phyloP scores from a whole-genome alignment of 2,113 vertebrate species.

The Procavia capensis region DNA sequence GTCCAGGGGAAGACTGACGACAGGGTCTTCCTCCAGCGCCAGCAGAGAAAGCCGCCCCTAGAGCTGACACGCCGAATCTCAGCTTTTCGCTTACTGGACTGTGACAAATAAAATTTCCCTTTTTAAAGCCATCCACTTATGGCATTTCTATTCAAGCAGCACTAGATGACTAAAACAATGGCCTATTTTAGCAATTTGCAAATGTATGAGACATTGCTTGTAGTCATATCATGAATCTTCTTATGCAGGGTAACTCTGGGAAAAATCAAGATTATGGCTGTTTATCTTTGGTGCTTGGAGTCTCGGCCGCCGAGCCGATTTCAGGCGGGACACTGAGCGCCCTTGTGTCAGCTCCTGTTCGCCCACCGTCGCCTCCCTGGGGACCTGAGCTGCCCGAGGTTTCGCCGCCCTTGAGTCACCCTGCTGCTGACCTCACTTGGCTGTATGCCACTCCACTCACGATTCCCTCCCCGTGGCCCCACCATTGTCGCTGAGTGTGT shows the following conservation, averaged over 20 bases:
- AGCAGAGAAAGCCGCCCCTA: no score
- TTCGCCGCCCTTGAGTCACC: background rate
- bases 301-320: background rate
- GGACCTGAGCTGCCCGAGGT: background rate
- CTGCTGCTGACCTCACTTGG: background rate
- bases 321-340: background rate
- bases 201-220: background rate
- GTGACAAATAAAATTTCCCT: no score
- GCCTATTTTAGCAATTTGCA: background rate
- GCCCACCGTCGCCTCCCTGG: accelerated
- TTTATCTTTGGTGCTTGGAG: background rate
- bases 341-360: accelerated
- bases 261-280: background rate
- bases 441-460: background rate
- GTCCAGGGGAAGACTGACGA: no score
- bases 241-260: background rate
- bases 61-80: no score
- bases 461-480: background rate
- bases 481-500: background rate
- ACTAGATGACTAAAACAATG: no score
- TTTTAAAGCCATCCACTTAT: no score
- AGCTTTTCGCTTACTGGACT: no score
- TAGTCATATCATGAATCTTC: background rate
- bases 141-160: no score
- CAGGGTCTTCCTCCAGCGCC: no score